Percentiles rank a stretch among this genome's conserved stretches.
Conservation (phyloP, 2,888 invertebrate genomes). For the Caenorhabditis macrosperma region DNA sequence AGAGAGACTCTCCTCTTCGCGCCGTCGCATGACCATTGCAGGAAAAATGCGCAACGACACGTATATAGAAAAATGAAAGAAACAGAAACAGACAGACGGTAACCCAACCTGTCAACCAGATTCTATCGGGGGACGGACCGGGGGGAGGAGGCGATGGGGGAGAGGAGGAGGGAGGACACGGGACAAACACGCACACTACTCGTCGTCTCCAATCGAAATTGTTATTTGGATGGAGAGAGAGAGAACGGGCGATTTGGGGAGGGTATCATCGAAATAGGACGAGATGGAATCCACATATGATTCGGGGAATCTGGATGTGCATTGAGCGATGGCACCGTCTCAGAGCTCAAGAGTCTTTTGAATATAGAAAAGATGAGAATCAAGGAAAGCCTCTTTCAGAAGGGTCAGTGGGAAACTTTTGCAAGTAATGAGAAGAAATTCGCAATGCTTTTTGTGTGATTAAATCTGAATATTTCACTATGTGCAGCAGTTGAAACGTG, state of each 20-base stretch:
- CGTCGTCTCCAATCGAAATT: constrained; percentile 10
- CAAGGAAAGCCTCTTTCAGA: no score
- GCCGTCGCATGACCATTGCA: constrained; percentile 39
- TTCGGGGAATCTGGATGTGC: not conserved
- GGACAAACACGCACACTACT: constrained; percentile 12
- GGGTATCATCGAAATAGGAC: not conserved
- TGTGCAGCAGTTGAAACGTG: no score
- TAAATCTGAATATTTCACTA: no score
- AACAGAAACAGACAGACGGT: constrained; percentile 6
- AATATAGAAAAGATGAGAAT: no score
- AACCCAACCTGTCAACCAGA: constrained; percentile 52
- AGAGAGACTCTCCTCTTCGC: constrained; percentile 7
- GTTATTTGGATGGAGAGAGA: constrained; percentile 32
- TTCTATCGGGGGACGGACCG: constrained; percentile 20
- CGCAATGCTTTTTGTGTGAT: no score
- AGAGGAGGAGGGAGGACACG: constrained; percentile 23
- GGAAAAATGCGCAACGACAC: constrained; percentile 52
- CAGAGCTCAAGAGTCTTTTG: no score
- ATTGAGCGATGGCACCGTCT: not conserved
- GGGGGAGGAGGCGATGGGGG: not conserved
- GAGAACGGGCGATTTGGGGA: not conserved
- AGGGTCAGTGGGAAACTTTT: no score
- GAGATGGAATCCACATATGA: not conserved
- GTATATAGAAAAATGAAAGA: constrained; percentile 23
- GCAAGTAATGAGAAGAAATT: no score